phyloP scores from a whole-genome alignment of 2,113 vertebrate species.

The Girardinichthys multiradiatus region DNA sequence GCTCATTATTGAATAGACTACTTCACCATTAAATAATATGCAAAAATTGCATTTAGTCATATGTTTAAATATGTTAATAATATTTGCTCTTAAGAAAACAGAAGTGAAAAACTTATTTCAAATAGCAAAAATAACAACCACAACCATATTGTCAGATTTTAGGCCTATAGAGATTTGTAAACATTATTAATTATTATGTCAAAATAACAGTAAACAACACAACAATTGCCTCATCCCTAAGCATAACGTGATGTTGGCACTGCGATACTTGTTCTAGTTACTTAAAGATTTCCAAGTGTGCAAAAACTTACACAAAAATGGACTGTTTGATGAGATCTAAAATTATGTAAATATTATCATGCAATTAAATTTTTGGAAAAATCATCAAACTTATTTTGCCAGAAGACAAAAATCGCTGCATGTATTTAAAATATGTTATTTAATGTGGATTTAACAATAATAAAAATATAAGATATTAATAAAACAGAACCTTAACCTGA shows the following conservation, averaged over 20 bases:
- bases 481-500: constrained; percentile 17
- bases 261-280: constrained; percentile 1
- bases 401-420: background rate
- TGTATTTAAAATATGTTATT: background rate
- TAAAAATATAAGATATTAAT: background rate
- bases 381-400: background rate
- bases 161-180: background rate
- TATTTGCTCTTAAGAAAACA: background rate
- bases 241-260: background rate
- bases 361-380: background rate
- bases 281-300: constrained; percentile 4
- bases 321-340: background rate
- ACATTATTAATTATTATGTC: background rate
- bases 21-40: background rate
- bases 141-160: background rate
- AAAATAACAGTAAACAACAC: background rate
- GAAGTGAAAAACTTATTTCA: background rate
- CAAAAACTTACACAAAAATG: background rate
- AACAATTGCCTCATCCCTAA: background rate
- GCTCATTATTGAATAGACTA: background rate
- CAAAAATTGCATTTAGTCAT: background rate
- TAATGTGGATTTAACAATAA: background rate
- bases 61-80: background rate
- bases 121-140: background rate
- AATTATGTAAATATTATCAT: background rate